Percentiles rank a stretch among this genome's conserved stretches.
Evolutionary conservation across 2,888 invertebrate genomes (phyloP).

Genomic region (Hydraecia micacea): DNA sequence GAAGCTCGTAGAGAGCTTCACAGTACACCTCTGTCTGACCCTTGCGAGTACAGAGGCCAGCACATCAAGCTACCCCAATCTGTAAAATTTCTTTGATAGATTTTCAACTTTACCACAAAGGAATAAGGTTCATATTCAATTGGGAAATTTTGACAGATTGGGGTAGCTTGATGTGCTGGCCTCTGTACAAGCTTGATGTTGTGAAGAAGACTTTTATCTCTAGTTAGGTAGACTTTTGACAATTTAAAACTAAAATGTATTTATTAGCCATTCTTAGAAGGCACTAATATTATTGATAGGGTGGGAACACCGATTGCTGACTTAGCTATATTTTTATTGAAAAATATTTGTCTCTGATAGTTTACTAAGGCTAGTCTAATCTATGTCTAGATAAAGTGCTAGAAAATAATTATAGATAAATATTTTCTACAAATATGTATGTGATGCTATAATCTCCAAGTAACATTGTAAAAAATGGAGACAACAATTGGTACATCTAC

Average conservation of each 20-base stretch:
- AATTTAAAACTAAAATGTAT: constrained; percentile 24
- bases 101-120: too few relatives aligned
- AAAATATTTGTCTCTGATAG: constrained; percentile 27
- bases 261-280: constrained; percentile 58
- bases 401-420: neutral
- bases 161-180: too few relatives aligned
- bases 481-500: constrained; percentile 45
- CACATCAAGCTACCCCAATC: too few relatives aligned
- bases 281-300: constrained; percentile 53
- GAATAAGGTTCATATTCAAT: too few relatives aligned
- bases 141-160: too few relatives aligned
- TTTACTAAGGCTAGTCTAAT: constrained; percentile 9
- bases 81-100: too few relatives aligned
- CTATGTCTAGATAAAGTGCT: neutral
- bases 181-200: too few relatives aligned
- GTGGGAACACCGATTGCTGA: constrained; percentile 41
- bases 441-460: constrained; percentile 7
- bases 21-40: too few relatives aligned
- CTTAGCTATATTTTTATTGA: constrained; percentile 9
- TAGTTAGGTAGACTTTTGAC: constrained; percentile 43
- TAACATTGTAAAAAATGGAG: neutral
- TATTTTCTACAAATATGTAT: constrained; percentile 3
- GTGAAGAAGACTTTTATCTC: too few relatives aligned
- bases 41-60: too few relatives aligned
- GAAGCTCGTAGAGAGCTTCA: too few relatives aligned